Evolutionary conservation across 2,888 invertebrate species (phyloP), one percentile per base, ranked within the genome.

Genomic region (Agrilus biguttatus): DNA sequence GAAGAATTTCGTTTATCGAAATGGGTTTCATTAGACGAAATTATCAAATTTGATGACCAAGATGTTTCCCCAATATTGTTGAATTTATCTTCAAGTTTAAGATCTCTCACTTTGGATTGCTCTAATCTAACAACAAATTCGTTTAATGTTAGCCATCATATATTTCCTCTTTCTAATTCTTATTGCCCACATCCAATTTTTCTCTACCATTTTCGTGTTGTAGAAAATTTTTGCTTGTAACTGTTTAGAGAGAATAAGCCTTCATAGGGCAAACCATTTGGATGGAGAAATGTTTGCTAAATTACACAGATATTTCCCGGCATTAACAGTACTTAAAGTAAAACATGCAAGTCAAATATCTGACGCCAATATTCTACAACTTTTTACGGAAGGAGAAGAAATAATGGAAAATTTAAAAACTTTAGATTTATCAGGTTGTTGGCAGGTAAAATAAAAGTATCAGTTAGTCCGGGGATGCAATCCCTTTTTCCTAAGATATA

Each of bases 391-490:
- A 12, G 52, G 52, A 6, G 39, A 38, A 35, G 12, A 40, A 13
- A 44, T 47, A 19, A 52, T 56, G 44, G 12, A 45, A 33, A 47
- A 55, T 37, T 40, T 57, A 32, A 41, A 36, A 14, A 39, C 41
- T 7, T 44, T 58, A 32, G 55, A 58, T 47, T 51, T 58, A 14
- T 49, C 52, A 13, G 53, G 51, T 32, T 56, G 55, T 40, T 51
- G 50, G 45, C 50, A 51, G 45, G 52, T 55, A 41, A 41, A 10
- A 32, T 38, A n/a, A 28, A 39, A 13, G 36, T 34, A 14, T 8
- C 2, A 5, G 6, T 14, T 2, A 21, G 6, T 33, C 14, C 38
- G n/a, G n/a, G n/a, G n/a, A n/a, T n/a, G n/a, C 7, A 38, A 17
- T 5, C 23, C 4, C 38, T 38, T 39, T 40, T 7, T 17, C 17